Conservation (phyloP, 2,113 vertebrate species). For the Sporophila hypoxantha region DNA sequence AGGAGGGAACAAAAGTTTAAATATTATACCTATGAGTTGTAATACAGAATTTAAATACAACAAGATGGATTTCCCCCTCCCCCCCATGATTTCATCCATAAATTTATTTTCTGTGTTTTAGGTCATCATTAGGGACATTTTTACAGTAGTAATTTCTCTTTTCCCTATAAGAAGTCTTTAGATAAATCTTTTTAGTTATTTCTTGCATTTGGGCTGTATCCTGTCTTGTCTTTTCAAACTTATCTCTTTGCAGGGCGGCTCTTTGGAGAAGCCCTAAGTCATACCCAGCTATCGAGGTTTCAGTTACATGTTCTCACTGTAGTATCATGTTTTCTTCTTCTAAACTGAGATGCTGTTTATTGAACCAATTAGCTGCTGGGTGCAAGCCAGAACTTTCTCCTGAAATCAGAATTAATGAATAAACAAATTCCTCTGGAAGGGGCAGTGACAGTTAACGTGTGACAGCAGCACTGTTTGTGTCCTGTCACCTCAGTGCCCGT, state of each 20-base stretch:
- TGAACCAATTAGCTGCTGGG: slow-evolving; percentile 55
- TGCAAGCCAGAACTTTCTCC: slow-evolving; percentile 48
- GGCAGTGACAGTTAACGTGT: neutral
- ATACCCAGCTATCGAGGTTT: neutral
- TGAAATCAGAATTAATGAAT: slow-evolving; percentile 47
- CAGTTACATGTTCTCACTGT: neutral
- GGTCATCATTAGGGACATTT: neutral
- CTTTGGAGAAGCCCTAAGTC: neutral
- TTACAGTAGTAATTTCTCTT: neutral
- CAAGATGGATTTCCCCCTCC: neutral
- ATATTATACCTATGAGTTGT: neutral
- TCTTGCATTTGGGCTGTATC: neutral
- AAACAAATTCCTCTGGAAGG: slow-evolving; percentile 7
- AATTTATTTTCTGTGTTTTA: neutral
- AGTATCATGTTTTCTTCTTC: slow-evolving; percentile 5
- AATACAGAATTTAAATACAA: neutral
- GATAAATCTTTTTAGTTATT: neutral
- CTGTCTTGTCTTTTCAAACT: neutral
- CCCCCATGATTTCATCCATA: neutral
- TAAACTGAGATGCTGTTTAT: slow-evolving; percentile 20
- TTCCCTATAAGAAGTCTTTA: neutral
- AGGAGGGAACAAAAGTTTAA: slow-evolving; percentile 3
- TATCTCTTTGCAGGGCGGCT: neutral
- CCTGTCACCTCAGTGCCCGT: neutral
- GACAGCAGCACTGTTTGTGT: neutral